Evolutionary conservation across 2,113 vertebrate genomes (phyloP).

Genomic region (Beaufortia kweichowensis): DNA sequence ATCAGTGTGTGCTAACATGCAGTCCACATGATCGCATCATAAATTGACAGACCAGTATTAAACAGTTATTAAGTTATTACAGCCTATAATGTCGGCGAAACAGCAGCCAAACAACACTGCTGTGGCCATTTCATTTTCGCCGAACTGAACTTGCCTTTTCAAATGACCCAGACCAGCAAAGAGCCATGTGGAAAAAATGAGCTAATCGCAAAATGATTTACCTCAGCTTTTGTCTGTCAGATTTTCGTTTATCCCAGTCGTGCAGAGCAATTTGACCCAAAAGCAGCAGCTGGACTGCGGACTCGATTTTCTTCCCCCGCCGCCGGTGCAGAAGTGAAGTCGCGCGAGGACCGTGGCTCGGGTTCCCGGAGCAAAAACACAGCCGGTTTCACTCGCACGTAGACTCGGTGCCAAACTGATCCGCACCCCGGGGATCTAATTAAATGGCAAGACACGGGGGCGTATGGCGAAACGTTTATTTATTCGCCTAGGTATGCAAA

Average conservation of each 20-base stretch:
- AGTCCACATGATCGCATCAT: neutral
- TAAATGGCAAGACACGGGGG: slow-evolving; percentile 22
- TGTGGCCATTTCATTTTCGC: slow-evolving; percentile 11
- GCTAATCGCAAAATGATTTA: slow-evolving; percentile 27
- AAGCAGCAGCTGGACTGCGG: slow-evolving; percentile 40
- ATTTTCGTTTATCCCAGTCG: slow-evolving; percentile 8
- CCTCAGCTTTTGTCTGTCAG: slow-evolving; percentile 34
- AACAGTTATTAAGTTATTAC: neutral
- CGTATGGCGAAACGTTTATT: slow-evolving; percentile 2
- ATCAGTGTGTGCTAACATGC: neutral
- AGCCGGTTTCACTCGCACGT: slow-evolving; percentile 33
- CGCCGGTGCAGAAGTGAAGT: slow-evolving; percentile 56
- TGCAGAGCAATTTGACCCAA: slow-evolving; percentile 25
- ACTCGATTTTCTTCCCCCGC: slow-evolving; percentile 55
- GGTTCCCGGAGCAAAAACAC: neutral
- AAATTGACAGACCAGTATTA: neutral
- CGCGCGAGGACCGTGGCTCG: slow-evolving; percentile 32
- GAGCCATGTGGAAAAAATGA: neutral
- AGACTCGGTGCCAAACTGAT: slow-evolving; percentile 41
- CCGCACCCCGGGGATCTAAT: slow-evolving; percentile 47
- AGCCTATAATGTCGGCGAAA: neutral
- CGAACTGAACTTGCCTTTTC: neutral
- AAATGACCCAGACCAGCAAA: neutral
- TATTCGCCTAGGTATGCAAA: slow-evolving; percentile 31
- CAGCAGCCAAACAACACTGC: neutral